Conservation (phyloP, 2,113 vertebrate species). For the Lepisosteus oculatus region DNA sequence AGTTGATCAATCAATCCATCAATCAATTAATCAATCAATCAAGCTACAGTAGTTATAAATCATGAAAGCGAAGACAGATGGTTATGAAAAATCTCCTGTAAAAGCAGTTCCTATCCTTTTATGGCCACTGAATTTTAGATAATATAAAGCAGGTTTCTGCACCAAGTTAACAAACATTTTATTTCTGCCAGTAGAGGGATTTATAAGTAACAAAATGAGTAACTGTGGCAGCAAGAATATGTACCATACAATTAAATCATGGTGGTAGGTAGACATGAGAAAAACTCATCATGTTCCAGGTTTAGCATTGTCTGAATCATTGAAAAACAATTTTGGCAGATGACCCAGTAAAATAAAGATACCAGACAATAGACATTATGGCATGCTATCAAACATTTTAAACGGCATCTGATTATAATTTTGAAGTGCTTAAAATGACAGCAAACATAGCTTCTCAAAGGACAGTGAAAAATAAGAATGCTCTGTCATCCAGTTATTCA, state of each 20-base stretch:
- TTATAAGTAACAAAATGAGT: conserved; percentile 24
- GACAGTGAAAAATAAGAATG: no score
- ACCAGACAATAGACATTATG: conserved; percentile 23
- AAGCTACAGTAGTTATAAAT: not conserved
- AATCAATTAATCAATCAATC: conserved; percentile 8
- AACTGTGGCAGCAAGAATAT: conserved; percentile 6
- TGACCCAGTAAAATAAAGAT: conserved; percentile 26
- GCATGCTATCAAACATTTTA: not conserved
- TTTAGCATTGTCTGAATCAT: conserved; percentile 34
- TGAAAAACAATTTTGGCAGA: conserved; percentile 31
- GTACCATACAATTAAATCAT: conserved; percentile 14
- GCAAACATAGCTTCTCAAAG: no score
- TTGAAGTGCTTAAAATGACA: not conserved
- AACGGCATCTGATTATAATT: conserved; percentile 1
- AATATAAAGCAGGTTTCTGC: conserved; percentile 17
- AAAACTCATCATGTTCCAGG: conserved; percentile 23
- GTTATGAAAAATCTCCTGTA: conserved; percentile 17
- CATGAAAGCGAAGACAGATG: not conserved
- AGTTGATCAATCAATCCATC: conserved; percentile 8
- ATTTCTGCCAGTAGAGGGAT: conserved; percentile 17
- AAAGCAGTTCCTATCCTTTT: conserved; percentile 23
- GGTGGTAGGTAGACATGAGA: conserved; percentile 29
- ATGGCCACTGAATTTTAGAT: conserved; percentile 8
- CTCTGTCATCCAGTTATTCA: not conserved
- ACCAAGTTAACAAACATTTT: conserved; percentile 12